phyloP scores from a whole-genome alignment of 2,113 vertebrate species.

The Chamaea fasciata region DNA sequence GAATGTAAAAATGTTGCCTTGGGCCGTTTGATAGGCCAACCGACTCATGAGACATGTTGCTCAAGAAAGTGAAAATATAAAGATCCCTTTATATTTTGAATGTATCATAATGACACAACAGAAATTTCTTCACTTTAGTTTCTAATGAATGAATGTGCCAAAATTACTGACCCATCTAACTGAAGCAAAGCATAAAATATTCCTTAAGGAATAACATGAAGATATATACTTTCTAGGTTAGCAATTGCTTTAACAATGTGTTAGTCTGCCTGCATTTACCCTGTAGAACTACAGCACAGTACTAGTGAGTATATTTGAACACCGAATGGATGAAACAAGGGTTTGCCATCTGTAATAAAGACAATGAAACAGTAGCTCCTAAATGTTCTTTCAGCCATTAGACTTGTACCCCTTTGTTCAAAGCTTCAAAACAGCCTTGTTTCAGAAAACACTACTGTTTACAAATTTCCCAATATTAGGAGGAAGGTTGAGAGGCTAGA shows the following conservation, averaged over 20 bases:
- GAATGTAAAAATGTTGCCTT: not conserved
- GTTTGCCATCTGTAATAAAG: not conserved
- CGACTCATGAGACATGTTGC: not conserved
- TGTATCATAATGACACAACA: not conserved
- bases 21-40: not conserved
- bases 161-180: not conserved
- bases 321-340: not conserved
- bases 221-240: not conserved
- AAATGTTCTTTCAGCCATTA: not conserved
- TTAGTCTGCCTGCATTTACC: not conserved
- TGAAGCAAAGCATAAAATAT: not conserved
- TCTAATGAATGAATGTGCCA: not conserved
- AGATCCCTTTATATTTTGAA: not conserved
- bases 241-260: not conserved
- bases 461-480: not conserved
- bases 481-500: not conserved
- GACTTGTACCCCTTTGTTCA: not conserved
- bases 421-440: not conserved
- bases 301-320: not conserved
- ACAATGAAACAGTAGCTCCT: not conserved
- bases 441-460: not conserved
- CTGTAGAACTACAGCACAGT: not conserved
- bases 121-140: not conserved
- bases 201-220: not conserved
- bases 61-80: not conserved